A percentile compares a stretch with the other conserved stretches of the same genome.
Evolutionary conservation across 1,140 invertebrate species (phyloP).

Genomic region (Euglossa dilemma): DNA sequence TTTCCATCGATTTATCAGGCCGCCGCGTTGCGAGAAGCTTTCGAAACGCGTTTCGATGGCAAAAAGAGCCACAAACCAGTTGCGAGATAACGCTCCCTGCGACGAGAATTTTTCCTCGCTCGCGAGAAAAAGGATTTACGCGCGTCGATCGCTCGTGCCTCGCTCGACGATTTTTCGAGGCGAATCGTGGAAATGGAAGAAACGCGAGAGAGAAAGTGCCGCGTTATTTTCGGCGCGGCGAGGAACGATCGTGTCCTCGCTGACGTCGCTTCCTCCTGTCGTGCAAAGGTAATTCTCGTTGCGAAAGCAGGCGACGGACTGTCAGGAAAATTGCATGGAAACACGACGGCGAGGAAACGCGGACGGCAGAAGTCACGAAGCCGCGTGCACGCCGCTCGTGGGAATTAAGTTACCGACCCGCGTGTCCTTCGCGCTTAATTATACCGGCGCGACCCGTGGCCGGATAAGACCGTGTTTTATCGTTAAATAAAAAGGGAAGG

Average conservation of each 20-base stretch:
- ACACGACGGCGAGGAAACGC: conserved; percentile 53
- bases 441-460: conserved; percentile 58
- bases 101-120: too few species aligned
- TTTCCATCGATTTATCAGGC: too few species aligned
- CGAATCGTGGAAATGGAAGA: too few species aligned
- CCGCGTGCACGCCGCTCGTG: conserved; percentile 43
- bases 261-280: neutral
- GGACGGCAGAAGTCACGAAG: conserved; percentile 50
- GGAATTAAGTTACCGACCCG: conserved; percentile 67
- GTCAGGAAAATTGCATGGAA: conserved; percentile 66
- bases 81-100: too few species aligned
- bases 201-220: too few species aligned
- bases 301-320: conserved; percentile 38
- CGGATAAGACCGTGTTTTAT: conserved; percentile 52
- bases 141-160: too few species aligned
- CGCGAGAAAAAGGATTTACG: too few species aligned
- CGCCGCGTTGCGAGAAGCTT: too few species aligned
- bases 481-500: conserved; percentile 56
- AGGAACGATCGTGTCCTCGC: neutral
- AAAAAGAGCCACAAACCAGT: too few species aligned
- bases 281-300: conserved; percentile 29
- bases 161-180: too few species aligned
- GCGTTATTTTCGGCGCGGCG: neutral
- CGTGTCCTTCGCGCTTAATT: conserved; percentile 66
- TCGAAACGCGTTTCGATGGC: too few species aligned